Percentiles rank a stretch among this genome's conserved stretches.
phyloP scores from a whole-genome alignment of 2,888 invertebrate genomes.

The Ichneumoninae sp. region DNA sequence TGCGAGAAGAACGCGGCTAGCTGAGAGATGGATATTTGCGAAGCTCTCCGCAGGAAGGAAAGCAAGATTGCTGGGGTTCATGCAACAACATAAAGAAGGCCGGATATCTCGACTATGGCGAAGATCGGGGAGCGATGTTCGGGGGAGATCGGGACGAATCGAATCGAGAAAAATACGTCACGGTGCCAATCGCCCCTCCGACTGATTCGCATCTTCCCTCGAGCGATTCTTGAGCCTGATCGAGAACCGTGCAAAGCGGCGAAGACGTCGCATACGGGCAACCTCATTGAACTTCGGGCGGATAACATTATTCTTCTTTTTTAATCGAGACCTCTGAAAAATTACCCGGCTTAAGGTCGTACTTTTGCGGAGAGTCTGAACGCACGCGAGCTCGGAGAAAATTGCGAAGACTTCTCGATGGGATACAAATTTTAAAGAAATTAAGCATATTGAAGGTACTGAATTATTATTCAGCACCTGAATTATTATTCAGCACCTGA shows the following conservation, averaged over 20 bases:
- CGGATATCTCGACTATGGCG: slow-evolving; percentile 27
- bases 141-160: slow-evolving; percentile 77
- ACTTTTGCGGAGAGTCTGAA: background rate
- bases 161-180: slow-evolving; percentile 49
- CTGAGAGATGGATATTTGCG: slow-evolving; percentile 22
- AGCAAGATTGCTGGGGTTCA: slow-evolving; percentile 28
- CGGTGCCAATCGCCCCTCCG: slow-evolving; percentile 27
- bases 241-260: slow-evolving; percentile 13
- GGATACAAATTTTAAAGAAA: too few species aligned
- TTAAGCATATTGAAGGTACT: too few species aligned
- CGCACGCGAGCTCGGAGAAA: too few species aligned
- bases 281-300: background rate
- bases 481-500: too few species aligned
- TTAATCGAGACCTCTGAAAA: background rate
- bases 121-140: slow-evolving; percentile 34
- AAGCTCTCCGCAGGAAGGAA: slow-evolving; percentile 10
- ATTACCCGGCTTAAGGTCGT: background rate
- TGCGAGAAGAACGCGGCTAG: slow-evolving; percentile 8
- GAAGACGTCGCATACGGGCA: slow-evolving; percentile 22
- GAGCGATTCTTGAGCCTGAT: slow-evolving; percentile 12
- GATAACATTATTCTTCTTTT: background rate
- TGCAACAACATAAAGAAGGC: background rate
- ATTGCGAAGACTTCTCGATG: too few species aligned
- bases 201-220: slow-evolving; percentile 39
- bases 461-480: too few species aligned